phyloP scores from a whole-genome alignment of 1,140 invertebrate genomes.

The Trichonephila inaurata region DNA sequence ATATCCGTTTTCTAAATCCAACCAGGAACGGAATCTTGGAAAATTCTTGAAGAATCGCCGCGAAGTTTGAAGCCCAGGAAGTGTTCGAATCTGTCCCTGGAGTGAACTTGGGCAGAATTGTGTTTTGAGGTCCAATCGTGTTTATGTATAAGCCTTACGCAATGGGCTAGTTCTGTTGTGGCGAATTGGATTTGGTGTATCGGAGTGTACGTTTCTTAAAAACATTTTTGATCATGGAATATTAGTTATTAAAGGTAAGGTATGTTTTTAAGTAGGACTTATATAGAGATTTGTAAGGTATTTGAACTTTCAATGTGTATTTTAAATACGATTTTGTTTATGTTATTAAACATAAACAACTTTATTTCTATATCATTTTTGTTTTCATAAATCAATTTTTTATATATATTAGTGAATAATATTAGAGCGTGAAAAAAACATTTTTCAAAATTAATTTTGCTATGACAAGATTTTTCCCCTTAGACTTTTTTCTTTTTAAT shows the following conservation, averaged over 20 bases:
- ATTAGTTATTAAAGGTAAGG: background rate
- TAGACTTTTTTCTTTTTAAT: no score
- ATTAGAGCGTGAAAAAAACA: no score
- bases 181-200: background rate
- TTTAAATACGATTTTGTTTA: no score
- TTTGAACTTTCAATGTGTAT: no score
- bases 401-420: no score
- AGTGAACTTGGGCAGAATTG: slow-evolving; percentile 26
- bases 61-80: slow-evolving; percentile 61
- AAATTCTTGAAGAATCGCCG: slow-evolving; percentile 67
- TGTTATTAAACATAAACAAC: no score
- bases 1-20: slow-evolving; percentile 72
- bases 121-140: background rate
- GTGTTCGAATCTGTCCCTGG: slow-evolving; percentile 47
- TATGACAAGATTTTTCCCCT: no score
- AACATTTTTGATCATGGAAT: background rate
- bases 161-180: background rate
- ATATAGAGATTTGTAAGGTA: no score
- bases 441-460: no score
- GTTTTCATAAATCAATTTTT: no score
- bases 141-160: background rate
- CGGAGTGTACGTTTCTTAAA: background rate
- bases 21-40: slow-evolving; percentile 60
- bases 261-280: background rate
- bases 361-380: no score